Base-by-base conservation (phyloP, 2,113 vertebrate species). In the Clinocottus analis region DNA sequence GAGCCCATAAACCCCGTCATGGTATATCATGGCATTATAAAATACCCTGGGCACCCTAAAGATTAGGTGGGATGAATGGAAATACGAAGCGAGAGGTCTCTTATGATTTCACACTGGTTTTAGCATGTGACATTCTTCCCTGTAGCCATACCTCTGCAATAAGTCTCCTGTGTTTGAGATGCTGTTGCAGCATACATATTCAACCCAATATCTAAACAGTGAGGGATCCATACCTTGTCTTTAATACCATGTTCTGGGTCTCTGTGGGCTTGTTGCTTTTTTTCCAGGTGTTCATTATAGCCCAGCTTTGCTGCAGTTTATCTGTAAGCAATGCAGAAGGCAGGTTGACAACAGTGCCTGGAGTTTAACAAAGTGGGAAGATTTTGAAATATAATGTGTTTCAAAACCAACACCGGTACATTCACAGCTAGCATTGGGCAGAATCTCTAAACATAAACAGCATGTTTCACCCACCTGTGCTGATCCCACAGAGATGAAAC, bases 11-110 rank as follows among this genome's bases (percentile, higher is more conserved):
- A 89, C 73, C 80, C 73, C 47, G 68, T 73, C 79, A 91, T 83
- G 83, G 84, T 85, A 87, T 88, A 88, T 90, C 85, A 86, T 79
- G 79, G 86, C 86, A 92, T 92, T 92, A 91, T 79, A 86, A 92
- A 88, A 90, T 85, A 85, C 86, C 92, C 85, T 64, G 74, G 85
- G 85, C 84, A 87, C 76, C 70, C 45, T 70, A 43, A 77, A 92
- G 87, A 92, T 90, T 90, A 91, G 81, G 58, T 71, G 75, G 84
- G 86, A 79, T 89, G 84, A 92, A 91, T 85, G 66, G 76, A 90
- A 77, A 91, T 88, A 82, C 79, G 68, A 86, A 82, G 84, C 83
- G 83, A 81, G 82, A 89, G 83, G 85, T 89, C 76, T 82, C 72
- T 73, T 72, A 64, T 5, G 56, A 87, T 91, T 91, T 89, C 83